phyloP scores from a whole-genome alignment of 2,888 invertebrate genomes.

The Agrilus biguttatus region DNA sequence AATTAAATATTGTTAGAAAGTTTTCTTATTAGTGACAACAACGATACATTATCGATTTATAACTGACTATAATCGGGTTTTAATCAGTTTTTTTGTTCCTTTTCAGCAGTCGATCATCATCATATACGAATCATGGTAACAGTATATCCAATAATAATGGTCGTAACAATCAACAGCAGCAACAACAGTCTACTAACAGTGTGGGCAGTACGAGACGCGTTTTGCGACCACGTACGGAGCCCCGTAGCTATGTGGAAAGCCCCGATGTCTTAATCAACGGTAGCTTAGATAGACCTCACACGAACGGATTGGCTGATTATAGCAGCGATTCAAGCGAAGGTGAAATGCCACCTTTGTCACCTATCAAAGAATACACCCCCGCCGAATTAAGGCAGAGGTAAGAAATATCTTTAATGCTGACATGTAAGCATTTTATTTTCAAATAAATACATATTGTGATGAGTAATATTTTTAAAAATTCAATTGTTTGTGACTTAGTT shows the following conservation, averaged over 20 bases:
- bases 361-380: conserved; percentile 45
- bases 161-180: conserved; percentile 2
- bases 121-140: neutral
- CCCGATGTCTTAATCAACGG: conserved; percentile 43
- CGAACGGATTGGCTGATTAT: conserved; percentile 33
- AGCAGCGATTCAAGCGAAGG: conserved; percentile 56
- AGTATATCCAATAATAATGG: neutral
- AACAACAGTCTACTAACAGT: conserved; percentile 6
- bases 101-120: conserved; percentile 1
- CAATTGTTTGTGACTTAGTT: too few species aligned
- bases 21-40: too few species aligned
- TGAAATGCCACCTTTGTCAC: conserved; percentile 55
- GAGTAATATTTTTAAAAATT: too few species aligned
- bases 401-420: neutral
- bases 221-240: conserved; percentile 68
- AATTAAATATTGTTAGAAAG: too few species aligned
- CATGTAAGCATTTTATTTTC: too few species aligned
- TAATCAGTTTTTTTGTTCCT: too few species aligned
- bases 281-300: conserved; percentile 30
- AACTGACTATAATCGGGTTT: too few species aligned
- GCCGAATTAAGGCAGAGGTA: conserved; percentile 28
- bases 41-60: too few species aligned
- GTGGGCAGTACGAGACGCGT: conserved; percentile 40
- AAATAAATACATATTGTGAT: too few species aligned
- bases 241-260: conserved; percentile 73